Base-by-base conservation (phyloP, 2,113 vertebrate species). In the Caranx ignobilis region DNA sequence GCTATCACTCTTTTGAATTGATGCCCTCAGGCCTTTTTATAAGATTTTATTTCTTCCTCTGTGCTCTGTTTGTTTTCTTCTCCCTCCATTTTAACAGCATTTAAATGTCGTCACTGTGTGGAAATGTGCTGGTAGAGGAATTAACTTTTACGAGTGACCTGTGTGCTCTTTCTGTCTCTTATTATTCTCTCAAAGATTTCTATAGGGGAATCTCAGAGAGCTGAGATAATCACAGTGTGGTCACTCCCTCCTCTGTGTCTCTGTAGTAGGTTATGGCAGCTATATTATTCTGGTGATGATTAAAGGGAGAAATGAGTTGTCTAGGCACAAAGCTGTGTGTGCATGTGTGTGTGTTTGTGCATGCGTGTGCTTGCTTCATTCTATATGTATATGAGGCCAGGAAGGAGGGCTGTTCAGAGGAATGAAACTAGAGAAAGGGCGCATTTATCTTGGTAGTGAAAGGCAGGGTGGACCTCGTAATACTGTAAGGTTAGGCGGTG, bases 1-100 rank as follows among this genome's bases (percentile, higher is more conserved):
- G 86, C 79, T 75, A 83, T 86, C 90, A 71, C 19, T 81, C 68
- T 79, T 83, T 77, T 71, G 15, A 83, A 52, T 84, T 60, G 48
- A 71, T 50, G 71, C 68, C 63, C 84, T 41, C 34, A 54, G 77
- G 63, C 67, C 18, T 64, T 55, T 45, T 55, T 34, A 31, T 45
- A 15, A 54, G 52, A 3, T 21, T 37, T 43, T 11, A 26, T 54
- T 57, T 15, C 15, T 71, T 60, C 50, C 31, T 60, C 26, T 71
- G n/a, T 43, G 6, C 48, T 68, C 19, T 19, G 9, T 63, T 70
- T 56, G 57, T 59, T 43, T 32, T 48, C 26, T 71, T 19, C 26
- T 71, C 19, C 50, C 11, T n/a, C 45, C 19, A 11, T 4, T 4
- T 79, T 5, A 79, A 11, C 26, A 18, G 55, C 56, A 75, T 82